Percentiles rank a stretch among this genome's conserved stretches.
Evolutionary conservation across 2,888 invertebrate species (phyloP).

Genomic region (Diploptera punctata): DNA sequence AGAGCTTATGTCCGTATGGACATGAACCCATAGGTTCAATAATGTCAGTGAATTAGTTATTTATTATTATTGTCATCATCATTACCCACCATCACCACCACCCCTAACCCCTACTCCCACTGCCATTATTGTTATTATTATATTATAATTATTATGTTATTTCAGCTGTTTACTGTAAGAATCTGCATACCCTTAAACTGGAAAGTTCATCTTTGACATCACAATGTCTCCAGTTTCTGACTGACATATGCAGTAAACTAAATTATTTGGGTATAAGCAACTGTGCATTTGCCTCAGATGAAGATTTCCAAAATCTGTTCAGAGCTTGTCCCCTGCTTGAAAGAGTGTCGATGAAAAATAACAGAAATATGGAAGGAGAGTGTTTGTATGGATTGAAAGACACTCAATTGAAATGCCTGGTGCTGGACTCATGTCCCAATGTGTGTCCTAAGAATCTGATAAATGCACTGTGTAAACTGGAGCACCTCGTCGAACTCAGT

Average conservation of each 20-base stretch:
- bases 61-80: too few species aligned
- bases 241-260: conserved; percentile 60
- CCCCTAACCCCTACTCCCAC: conserved; percentile 59
- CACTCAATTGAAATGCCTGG: conserved; percentile 49
- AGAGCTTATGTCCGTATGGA: too few species aligned
- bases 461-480: conserved; percentile 46
- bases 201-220: conserved; percentile 59
- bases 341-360: conserved; percentile 47
- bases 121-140: conserved; percentile 58
- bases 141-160: background rate
- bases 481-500: conserved; percentile 47
- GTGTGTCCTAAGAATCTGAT: conserved; percentile 44
- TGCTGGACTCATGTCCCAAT: conserved; percentile 47
- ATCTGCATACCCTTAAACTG: conserved; percentile 61
- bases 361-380: conserved; percentile 48
- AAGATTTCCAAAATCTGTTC: conserved; percentile 50
- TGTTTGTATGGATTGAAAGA: conserved; percentile 49
- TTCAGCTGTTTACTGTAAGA: conserved; percentile 54
- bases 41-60: too few species aligned
- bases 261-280: conserved; percentile 58
- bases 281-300: conserved; percentile 54
- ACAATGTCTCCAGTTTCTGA: conserved; percentile 58
- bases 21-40: too few species aligned
- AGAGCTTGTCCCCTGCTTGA: conserved; percentile 48
- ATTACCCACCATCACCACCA: too few species aligned